These are phyloP conservation scores for Peromyscus nudipes DNA, from an alignment of 2,797 vertebrate species.

Conservation along the genomic window DNA sequence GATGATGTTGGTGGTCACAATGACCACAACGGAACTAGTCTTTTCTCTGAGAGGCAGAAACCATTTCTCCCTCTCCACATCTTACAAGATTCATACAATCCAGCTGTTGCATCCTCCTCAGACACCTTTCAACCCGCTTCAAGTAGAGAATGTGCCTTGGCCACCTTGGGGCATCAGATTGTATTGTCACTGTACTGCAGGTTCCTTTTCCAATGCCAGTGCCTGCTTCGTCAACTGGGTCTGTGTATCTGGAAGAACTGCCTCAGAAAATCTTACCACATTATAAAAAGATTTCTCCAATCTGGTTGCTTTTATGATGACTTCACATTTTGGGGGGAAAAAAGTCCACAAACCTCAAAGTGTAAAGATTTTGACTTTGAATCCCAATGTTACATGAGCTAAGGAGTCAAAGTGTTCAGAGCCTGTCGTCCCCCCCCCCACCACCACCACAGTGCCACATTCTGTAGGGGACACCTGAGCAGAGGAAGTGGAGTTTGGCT, in stretches of 20 bases:
- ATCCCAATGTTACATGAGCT: neutral
- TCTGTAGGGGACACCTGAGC: neutral
- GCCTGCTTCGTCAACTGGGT: neutral
- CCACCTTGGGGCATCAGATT: neutral
- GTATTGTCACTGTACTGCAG: neutral
- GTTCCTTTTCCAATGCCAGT: neutral
- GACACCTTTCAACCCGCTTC: neutral
- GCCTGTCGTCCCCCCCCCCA: neutral
- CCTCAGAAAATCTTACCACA: neutral
- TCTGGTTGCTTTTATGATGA: conserved; percentile 33
- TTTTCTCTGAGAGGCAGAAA: neutral
- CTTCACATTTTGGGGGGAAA: neutral
- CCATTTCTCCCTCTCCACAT: neutral
- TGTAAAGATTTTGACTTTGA: conserved; percentile 29
- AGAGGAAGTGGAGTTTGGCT: neutral
- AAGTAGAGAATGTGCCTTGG: neutral
- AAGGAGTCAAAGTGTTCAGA: neutral
- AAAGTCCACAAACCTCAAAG: neutral
- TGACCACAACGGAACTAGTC: neutral
- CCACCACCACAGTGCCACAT: neutral
- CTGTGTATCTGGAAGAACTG: neutral
- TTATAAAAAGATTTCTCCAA: neutral
- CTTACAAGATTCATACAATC: neutral
- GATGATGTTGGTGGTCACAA: neutral
- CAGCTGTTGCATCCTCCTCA: neutral